A percentile compares a stretch with the other conserved stretches of the same genome.
Evolutionary conservation across 2,113 vertebrate species (phyloP).

Genomic region (Tupaia chinensis): DNA sequence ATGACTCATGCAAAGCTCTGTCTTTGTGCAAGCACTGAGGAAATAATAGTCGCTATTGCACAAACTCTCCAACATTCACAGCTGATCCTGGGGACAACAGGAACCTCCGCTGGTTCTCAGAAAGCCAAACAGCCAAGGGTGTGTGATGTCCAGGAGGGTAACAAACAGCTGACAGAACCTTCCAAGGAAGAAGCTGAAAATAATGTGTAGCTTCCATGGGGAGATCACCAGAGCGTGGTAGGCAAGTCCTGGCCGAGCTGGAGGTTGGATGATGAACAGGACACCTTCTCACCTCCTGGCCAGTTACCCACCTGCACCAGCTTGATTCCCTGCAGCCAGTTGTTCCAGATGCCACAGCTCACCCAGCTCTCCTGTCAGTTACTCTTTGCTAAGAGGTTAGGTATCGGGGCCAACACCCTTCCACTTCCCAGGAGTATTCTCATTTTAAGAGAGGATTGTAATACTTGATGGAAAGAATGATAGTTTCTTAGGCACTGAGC

Average conservation of each 20-base stretch:
- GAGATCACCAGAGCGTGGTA: too few relatives aligned
- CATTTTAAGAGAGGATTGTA: neutral
- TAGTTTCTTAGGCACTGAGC: neutral
- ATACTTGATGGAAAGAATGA: neutral
- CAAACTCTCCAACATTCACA: conserved; percentile 58
- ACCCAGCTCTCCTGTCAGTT: neutral
- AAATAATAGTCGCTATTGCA: conserved; percentile 41
- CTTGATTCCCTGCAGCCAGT: neutral
- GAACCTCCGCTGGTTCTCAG: neutral
- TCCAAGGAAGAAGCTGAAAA: neutral
- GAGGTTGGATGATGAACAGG: neutral
- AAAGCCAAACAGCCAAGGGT: neutral
- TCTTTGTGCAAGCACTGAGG: conserved; percentile 12
- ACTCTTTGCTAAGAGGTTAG: neutral
- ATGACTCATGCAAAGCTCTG: conserved; percentile 60
- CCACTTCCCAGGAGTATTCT: neutral
- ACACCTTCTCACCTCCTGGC: neutral
- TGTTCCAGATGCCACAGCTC: neutral
- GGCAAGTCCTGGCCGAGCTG: neutral
- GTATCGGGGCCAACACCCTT: too few relatives aligned
- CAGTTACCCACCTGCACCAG: neutral
- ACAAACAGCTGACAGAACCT: conserved; percentile 59
- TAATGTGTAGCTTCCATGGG: neutral
- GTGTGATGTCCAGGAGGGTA: conserved; percentile 14
- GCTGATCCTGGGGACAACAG: conserved; percentile 68